Conservation (phyloP, 2,113 vertebrate species). For the Morone saxatilis region DNA sequence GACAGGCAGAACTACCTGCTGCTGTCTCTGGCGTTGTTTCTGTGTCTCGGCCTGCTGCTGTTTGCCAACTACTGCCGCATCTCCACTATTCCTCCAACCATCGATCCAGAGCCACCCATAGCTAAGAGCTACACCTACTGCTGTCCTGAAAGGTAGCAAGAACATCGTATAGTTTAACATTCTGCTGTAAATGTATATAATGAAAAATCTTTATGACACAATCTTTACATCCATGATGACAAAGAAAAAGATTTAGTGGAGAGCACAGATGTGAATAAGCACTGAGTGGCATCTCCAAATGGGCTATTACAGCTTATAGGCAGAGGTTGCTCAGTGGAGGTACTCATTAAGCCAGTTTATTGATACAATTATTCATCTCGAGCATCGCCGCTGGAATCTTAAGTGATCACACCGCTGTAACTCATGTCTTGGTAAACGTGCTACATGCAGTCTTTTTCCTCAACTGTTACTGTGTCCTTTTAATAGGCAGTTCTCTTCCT, state of each 20-base stretch:
- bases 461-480: conserved; percentile 31
- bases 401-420: conserved; percentile 16
- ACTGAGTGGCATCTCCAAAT: conserved; percentile 12
- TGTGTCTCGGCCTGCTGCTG: conserved; percentile 89
- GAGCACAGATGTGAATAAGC: not conserved
- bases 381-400: conserved; percentile 1
- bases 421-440: conserved; percentile 14
- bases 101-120: conserved; percentile 83
- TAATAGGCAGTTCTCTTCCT: conserved; percentile 88
- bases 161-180: not conserved
- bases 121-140: conserved; percentile 90
- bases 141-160: conserved; percentile 88
- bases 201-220: not conserved
- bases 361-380: conserved; percentile 34
- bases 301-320: conserved; percentile 11
- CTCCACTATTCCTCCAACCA: conserved; percentile 69
- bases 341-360: conserved; percentile 42
- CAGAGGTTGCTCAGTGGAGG: conserved; percentile 19
- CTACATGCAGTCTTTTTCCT: conserved; percentile 25
- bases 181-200: not conserved
- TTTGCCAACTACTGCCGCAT: conserved; percentile 87
- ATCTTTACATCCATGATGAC: not conserved
- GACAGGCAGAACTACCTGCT: conserved; percentile 93
- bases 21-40: conserved; percentile 88
- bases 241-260: not conserved